Conservation (phyloP, 2,888 invertebrate genomes). For the Saturnia pavonia region DNA sequence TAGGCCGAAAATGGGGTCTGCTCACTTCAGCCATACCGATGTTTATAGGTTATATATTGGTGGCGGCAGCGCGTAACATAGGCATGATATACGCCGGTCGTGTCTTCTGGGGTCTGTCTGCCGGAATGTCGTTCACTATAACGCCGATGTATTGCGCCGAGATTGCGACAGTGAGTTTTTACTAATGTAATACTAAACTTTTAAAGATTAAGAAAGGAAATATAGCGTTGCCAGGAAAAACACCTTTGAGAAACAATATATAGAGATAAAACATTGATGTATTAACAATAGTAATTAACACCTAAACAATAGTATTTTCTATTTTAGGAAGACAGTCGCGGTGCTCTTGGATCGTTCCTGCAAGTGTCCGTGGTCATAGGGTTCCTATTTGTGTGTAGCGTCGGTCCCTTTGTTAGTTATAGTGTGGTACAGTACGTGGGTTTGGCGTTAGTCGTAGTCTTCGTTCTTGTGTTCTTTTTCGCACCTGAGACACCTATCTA, state of each 20-base stretch:
- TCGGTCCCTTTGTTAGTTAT: slow-evolving; percentile 88
- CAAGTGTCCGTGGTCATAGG: slow-evolving; percentile 88
- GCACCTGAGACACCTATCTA: slow-evolving; percentile 93
- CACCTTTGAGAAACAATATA: too few relatives aligned
- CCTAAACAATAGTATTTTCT: not conserved
- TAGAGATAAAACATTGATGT: too few relatives aligned
- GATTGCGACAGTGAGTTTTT: slow-evolving; percentile 84
- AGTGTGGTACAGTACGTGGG: slow-evolving; percentile 84
- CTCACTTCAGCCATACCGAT: slow-evolving; percentile 85
- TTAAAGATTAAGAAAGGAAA: too few relatives aligned
- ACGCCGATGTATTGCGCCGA: slow-evolving; percentile 94
- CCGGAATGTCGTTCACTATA: slow-evolving; percentile 87
- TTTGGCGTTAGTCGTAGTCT: slow-evolving; percentile 82
- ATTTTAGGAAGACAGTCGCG: slow-evolving; percentile 87
- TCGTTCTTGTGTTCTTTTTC: slow-evolving; percentile 84
- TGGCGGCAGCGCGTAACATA: slow-evolving; percentile 79
- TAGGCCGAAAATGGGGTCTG: slow-evolving; percentile 87
- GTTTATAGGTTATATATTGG: slow-evolving; percentile 85
- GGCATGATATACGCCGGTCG: slow-evolving; percentile 80
- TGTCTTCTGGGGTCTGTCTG: slow-evolving; percentile 83
- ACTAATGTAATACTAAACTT: too few relatives aligned
- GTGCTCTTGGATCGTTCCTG: slow-evolving; percentile 90
- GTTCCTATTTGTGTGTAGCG: slow-evolving; percentile 85
- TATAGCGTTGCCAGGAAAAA: too few relatives aligned
- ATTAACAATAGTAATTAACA: too few relatives aligned